These are phyloP conservation scores for Aphelinus atriplicis DNA, from an alignment of 1,140 invertebrate species.

Conservation along the genomic window DNA sequence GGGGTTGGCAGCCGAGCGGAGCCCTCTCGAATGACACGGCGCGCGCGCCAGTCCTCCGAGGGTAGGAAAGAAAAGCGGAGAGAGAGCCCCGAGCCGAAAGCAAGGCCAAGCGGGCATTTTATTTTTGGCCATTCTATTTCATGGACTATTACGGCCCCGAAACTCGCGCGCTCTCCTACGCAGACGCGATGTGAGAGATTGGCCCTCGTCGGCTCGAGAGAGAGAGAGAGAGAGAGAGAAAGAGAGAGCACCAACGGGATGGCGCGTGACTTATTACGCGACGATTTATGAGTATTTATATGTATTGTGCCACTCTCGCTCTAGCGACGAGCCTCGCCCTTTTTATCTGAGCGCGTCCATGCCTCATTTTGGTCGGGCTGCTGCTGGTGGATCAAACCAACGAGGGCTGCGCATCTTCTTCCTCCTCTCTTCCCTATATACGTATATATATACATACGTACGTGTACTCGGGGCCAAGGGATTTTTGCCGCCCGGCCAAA, in stretches of 20 bases:
- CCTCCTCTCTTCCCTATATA: not conserved
- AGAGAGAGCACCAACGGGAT: constrained; percentile 14
- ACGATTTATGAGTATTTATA: constrained; percentile 33
- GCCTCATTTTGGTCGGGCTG: not conserved
- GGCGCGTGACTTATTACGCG: constrained; percentile 38
- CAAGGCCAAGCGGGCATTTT: not conserved
- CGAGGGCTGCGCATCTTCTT: not conserved
- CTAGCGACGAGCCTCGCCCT: not conserved
- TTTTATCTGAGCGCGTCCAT: not conserved
- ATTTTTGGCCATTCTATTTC: constrained; percentile 15
- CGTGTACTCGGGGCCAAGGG: not conserved
- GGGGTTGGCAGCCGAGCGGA: not conserved
- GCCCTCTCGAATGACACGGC: not conserved
- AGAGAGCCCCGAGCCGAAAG: too few relatives aligned
- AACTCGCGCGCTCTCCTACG: too few relatives aligned
- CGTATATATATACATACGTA: not conserved
- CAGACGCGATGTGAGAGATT: too few relatives aligned
- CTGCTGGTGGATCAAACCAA: too few relatives aligned
- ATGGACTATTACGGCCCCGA: constrained; percentile 28
- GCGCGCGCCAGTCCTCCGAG: not conserved
- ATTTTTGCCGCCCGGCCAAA: too few relatives aligned
- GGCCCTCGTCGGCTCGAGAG: too few relatives aligned
- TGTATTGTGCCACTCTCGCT: constrained; percentile 14
- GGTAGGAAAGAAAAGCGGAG: not conserved
- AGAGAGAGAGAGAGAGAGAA: too few relatives aligned